Evolutionary conservation across 2,888 invertebrate species (phyloP).

Genomic region (Ethmia dodecea): DNA sequence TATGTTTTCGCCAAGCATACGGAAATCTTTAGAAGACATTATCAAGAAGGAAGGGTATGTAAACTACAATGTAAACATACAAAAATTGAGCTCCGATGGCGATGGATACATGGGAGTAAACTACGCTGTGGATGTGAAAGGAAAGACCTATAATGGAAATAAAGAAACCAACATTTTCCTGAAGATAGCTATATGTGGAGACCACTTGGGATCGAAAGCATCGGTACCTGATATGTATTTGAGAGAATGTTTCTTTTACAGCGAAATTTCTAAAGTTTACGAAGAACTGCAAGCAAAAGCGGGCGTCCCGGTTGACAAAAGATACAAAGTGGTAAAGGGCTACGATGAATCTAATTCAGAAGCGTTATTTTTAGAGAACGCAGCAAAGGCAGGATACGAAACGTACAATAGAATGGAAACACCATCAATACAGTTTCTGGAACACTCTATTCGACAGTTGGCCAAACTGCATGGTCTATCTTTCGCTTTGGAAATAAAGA

Average conservation of each 20-base stretch:
- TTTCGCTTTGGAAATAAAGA: constrained; percentile 26
- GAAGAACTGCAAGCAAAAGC: constrained; percentile 33
- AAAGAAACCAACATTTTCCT: constrained; percentile 39
- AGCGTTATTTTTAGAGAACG: constrained; percentile 42
- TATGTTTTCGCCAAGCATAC: constrained; percentile 1
- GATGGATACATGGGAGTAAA: constrained; percentile 37
- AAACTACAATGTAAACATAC: constrained; percentile 21
- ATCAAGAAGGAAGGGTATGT: constrained; percentile 26
- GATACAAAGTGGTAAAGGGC: constrained; percentile 32
- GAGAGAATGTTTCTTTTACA: constrained; percentile 40
- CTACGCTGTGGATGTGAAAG: constrained; percentile 35
- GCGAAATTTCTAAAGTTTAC: constrained; percentile 33
- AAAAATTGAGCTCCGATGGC: constrained; percentile 28
- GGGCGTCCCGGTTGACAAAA: constrained; percentile 30
- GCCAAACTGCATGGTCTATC: constrained; percentile 37
- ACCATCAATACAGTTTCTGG: constrained; percentile 26
- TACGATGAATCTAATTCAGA: constrained; percentile 32
- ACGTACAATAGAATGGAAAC: constrained; percentile 28
- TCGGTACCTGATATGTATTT: constrained; percentile 31
- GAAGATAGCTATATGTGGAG: constrained; percentile 32
- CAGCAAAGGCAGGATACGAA: constrained; percentile 32
- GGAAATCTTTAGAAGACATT: constrained; percentile 20
- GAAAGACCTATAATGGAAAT: constrained; percentile 21
- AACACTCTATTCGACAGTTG: constrained; percentile 27
- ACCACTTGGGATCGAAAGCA: constrained; percentile 28